Conservation (phyloP, 2,888 invertebrate genomes). For the Schizaphis graminum region DNA sequence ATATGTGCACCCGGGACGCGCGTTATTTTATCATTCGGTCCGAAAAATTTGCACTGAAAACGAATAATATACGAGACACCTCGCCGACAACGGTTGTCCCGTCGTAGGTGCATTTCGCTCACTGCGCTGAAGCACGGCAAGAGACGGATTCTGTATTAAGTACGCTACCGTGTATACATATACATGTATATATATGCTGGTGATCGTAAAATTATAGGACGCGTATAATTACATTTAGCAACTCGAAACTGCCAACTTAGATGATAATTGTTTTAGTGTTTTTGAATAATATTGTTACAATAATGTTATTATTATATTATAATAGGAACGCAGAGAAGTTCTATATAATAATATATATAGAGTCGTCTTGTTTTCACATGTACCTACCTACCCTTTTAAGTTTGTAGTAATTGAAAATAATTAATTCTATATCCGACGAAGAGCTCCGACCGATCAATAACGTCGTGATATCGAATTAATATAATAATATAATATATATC, state of each 20-base stretch:
- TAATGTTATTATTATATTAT: conserved; percentile 20
- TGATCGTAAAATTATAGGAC: conserved; percentile 15
- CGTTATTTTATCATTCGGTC: background rate
- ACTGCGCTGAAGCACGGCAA: background rate
- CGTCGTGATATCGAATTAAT: background rate
- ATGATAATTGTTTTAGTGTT: conserved; percentile 35
- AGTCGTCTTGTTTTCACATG: conserved; percentile 19
- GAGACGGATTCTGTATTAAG: background rate
- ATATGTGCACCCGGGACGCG: background rate
- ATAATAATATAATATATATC: background rate
- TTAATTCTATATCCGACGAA: conserved; percentile 15
- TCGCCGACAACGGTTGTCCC: no score
- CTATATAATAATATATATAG: background rate
- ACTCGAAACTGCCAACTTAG: conserved; percentile 36
- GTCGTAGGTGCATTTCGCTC: background rate
- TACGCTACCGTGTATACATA: no score
- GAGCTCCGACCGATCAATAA: conserved; percentile 31
- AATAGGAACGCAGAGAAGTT: conserved; percentile 4
- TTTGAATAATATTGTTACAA: conserved; percentile 54
- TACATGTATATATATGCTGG: background rate
- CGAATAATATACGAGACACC: background rate
- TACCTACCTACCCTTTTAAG: background rate
- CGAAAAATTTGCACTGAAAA: background rate
- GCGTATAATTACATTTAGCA: conserved; percentile 29
- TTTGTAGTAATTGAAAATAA: conserved; percentile 60